Evolutionary conservation across 1,140 invertebrate species (phyloP).

Genomic region (Zophobas morio): DNA sequence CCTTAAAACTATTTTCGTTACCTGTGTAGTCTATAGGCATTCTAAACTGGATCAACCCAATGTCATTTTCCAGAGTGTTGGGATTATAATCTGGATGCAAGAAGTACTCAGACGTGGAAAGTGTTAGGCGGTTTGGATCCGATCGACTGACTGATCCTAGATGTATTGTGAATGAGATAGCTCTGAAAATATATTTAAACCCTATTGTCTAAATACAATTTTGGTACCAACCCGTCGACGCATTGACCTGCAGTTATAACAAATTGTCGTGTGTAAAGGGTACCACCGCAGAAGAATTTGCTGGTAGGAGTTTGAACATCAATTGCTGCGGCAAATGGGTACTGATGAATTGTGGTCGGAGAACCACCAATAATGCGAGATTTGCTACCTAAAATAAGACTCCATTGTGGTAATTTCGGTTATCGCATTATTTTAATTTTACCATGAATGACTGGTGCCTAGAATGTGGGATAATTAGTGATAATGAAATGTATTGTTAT

Average conservation of each 20-base stretch:
- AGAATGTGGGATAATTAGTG: too few species aligned
- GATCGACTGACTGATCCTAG: neutral
- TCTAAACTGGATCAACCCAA: constrained; percentile 11
- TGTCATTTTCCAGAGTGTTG: constrained; percentile 12
- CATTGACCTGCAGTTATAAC: constrained; percentile 21
- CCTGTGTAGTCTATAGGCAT: constrained; percentile 20
- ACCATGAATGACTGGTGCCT: too few species aligned
- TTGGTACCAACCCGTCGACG: constrained; percentile 9
- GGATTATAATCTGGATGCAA: constrained; percentile 22
- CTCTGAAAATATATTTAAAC: neutral
- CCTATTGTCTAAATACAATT: neutral
- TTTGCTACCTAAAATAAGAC: neutral
- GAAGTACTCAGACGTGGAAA: constrained; percentile 12
- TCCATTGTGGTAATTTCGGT: too few species aligned
- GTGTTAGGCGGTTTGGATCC: neutral
- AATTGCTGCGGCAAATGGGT: constrained; percentile 21
- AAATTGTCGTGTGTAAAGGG: constrained; percentile 17
- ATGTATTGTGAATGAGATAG: constrained; percentile 8
- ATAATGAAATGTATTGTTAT: too few species aligned
- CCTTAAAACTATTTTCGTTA: neutral
- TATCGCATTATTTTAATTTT: too few species aligned
- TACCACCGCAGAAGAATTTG: constrained; percentile 19
- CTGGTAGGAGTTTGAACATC: constrained; percentile 16
- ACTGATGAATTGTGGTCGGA: constrained; percentile 8
- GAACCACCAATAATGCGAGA: constrained; percentile 12